Evolutionary conservation across 1,140 invertebrate genomes (phyloP).

Genomic region (Semibalanus balanoides): DNA sequence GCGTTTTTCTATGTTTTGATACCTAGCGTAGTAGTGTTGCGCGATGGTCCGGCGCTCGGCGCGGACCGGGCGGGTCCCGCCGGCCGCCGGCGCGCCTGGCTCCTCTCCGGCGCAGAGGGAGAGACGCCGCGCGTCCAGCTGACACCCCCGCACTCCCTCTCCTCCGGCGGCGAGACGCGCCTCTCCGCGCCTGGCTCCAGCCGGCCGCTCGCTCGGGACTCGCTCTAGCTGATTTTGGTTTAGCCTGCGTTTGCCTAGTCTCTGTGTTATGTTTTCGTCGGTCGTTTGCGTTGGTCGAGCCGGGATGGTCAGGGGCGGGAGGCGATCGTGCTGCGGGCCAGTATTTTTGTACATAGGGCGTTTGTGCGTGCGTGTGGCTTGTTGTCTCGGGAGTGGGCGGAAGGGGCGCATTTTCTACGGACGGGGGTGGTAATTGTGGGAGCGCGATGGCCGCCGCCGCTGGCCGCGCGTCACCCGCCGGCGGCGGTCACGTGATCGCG

Average conservation of each 20-base stretch:
- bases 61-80: too few species aligned
- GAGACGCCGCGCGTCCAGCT: too few species aligned
- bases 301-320: neutral
- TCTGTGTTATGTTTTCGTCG: neutral
- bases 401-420: neutral
- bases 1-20: neutral
- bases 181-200: too few species aligned
- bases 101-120: too few species aligned
- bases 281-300: neutral
- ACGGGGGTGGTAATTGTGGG: neutral
- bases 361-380: neutral
- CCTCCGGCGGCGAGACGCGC: too few species aligned
- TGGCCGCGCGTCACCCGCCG: too few species aligned
- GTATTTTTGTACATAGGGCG: constrained; percentile 2
- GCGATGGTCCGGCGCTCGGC: too few species aligned
- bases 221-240: neutral
- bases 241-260: neutral
- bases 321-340: neutral
- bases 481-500: neutral
- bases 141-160: too few species aligned
- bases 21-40: neutral
- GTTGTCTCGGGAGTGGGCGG: neutral
- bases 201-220: neutral
- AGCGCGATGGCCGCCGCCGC: too few species aligned
- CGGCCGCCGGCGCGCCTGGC: too few species aligned